Percentiles rank a stretch among this genome's conserved stretches.
phyloP scores from a whole-genome alignment of 1,140 invertebrate species.

The Callitettix versicolor region DNA sequence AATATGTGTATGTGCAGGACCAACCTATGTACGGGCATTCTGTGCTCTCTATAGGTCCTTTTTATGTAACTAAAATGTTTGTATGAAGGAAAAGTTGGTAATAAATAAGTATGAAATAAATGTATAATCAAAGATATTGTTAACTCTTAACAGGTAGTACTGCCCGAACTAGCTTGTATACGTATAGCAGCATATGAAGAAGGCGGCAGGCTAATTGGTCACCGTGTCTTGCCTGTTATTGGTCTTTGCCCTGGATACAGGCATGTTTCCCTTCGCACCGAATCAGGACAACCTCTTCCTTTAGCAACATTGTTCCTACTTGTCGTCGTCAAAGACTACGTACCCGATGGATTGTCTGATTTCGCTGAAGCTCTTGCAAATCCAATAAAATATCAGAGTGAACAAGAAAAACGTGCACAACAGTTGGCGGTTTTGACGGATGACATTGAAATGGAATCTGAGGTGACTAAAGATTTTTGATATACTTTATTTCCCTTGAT shows the following conservation, averaged over 20 bases:
- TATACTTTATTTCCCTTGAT: not conserved
- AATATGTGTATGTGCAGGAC: no score
- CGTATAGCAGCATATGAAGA: slow-evolving; percentile 96
- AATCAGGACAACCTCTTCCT: slow-evolving; percentile 87
- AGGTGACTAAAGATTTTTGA: slow-evolving; percentile 2
- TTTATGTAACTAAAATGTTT: no score
- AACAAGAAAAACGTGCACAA: slow-evolving; percentile 81
- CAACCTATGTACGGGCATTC: no score
- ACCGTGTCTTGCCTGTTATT: slow-evolving; percentile 90
- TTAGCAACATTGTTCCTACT: slow-evolving; percentile 84
- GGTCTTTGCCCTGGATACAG: slow-evolving; percentile 90
- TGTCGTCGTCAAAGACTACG: slow-evolving; percentile 92
- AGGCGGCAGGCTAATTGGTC: slow-evolving; percentile 84
- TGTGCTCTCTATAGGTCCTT: no score
- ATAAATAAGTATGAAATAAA: no score
- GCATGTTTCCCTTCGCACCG: slow-evolving; percentile 77
- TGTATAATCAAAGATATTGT: no score
- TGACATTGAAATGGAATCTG: slow-evolving; percentile 34
- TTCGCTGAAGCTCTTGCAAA: slow-evolving; percentile 95
- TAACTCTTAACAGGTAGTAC: slow-evolving; percentile 87
- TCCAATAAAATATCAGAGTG: slow-evolving; percentile 93
- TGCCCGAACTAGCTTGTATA: slow-evolving; percentile 92
- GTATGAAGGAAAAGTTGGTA: no score
- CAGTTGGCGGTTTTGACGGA: slow-evolving; percentile 85
- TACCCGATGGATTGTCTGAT: slow-evolving; percentile 86